phyloP scores from a whole-genome alignment of 1,140 invertebrate genomes.

The Ips typographus region DNA sequence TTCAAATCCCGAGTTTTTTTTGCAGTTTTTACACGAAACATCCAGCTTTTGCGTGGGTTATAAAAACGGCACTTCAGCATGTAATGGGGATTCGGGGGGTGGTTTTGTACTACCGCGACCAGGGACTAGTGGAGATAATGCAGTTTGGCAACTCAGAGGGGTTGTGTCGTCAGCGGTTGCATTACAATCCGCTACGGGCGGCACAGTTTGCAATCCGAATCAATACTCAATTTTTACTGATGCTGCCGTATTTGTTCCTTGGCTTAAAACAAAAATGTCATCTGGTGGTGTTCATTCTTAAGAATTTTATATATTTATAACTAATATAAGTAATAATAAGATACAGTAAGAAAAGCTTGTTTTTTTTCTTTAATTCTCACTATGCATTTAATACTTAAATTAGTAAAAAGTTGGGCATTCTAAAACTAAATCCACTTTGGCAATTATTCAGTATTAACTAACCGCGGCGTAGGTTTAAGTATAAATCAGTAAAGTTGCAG shows the following conservation, averaged over 20 bases:
- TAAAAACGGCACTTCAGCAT: slow-evolving; percentile 56
- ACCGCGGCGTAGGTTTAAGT: too few species aligned
- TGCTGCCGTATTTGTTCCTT: slow-evolving; percentile 57
- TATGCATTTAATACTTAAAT: too few species aligned
- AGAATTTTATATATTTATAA: too few species aligned
- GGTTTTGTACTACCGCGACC: slow-evolving; percentile 55
- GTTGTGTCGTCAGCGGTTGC: slow-evolving; percentile 59
- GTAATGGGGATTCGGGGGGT: slow-evolving; percentile 64
- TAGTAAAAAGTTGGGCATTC: too few species aligned
- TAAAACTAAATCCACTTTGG: too few species aligned
- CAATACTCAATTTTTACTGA: slow-evolving; percentile 61
- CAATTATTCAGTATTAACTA: too few species aligned
- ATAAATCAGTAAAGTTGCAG: too few species aligned
- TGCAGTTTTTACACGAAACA: slow-evolving; percentile 56
- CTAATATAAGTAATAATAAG: too few species aligned
- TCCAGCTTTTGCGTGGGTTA: slow-evolving; percentile 65
- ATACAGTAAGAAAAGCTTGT: too few species aligned
- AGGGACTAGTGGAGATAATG: slow-evolving; percentile 26
- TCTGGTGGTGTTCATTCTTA: too few species aligned
- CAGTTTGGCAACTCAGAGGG: slow-evolving; percentile 58
- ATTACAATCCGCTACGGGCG: slow-evolving; percentile 43
- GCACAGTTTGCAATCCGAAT: slow-evolving; percentile 53
- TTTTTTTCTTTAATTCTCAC: too few species aligned
- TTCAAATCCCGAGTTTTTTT: slow-evolving; percentile 52
- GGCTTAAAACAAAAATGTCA: slow-evolving; percentile 47